Conservation (phyloP, 2,797 vertebrate species). For the Spinus olivaceus region DNA sequence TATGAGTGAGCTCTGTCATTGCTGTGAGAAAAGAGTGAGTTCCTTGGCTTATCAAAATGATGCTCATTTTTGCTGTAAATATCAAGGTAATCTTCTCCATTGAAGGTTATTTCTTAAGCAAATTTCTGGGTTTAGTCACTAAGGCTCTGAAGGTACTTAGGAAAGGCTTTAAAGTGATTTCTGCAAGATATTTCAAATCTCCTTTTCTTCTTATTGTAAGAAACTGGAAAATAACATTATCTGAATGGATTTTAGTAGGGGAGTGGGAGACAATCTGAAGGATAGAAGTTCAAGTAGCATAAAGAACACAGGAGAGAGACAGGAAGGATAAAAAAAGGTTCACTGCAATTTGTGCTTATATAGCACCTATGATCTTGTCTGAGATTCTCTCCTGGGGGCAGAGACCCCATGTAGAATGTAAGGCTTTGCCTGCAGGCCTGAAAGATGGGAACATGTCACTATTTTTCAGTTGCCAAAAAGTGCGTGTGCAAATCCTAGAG, state of each 20-base stretch:
- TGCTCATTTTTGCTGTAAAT: background rate
- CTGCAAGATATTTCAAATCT: background rate
- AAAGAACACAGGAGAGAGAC: background rate
- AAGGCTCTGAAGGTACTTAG: background rate
- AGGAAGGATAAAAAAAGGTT: background rate
- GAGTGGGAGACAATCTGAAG: background rate
- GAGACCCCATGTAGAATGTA: fast-evolving
- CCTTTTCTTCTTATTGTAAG: background rate
- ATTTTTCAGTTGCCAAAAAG: background rate
- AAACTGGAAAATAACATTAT: background rate
- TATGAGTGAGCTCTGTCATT: background rate
- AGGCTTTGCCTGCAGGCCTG: background rate
- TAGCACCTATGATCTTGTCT: background rate
- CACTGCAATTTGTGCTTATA: background rate
- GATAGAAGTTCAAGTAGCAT: background rate
- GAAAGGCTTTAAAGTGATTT: background rate
- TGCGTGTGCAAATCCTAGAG: background rate
- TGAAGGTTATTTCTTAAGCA: background rate
- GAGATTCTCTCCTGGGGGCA: background rate
- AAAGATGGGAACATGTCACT: background rate
- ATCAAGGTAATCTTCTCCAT: background rate
- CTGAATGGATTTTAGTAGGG: background rate
- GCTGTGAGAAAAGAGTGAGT: background rate
- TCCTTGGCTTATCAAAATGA: background rate
- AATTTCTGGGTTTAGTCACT: background rate